Evolutionary conservation across 2,113 vertebrate species (phyloP).

Genomic region (Pseudorhombus dupliciocellatus): DNA sequence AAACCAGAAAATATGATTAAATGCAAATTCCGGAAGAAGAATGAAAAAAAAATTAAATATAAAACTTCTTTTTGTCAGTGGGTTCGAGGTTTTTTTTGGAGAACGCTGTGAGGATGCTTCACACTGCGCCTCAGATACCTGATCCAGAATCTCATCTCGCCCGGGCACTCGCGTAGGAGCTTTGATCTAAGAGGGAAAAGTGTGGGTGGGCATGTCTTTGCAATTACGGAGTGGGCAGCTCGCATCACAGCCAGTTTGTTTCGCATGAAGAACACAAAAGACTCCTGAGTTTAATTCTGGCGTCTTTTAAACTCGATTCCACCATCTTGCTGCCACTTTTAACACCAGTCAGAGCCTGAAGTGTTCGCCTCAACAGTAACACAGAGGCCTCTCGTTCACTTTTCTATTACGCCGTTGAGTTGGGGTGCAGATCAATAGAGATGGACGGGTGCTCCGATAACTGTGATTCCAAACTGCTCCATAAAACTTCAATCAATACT

Average conservation of each 20-base stretch:
- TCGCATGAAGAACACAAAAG: conserved; percentile 16
- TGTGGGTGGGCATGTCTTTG: conserved; percentile 32
- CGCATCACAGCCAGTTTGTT: conserved; percentile 31
- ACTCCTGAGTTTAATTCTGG: conserved; percentile 15
- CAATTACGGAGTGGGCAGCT: conserved; percentile 37
- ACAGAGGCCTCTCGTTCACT: not conserved
- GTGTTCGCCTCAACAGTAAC: too few relatives aligned
- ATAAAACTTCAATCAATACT: not conserved
- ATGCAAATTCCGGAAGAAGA: conserved; percentile 47
- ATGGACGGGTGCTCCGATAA: not conserved
- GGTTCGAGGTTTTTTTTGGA: conserved; percentile 25
- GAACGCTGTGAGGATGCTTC: conserved; percentile 7
- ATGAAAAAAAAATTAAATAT: conserved; percentile 42
- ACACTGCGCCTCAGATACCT: not conserved
- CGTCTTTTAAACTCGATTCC: not conserved
- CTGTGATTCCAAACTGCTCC: not conserved
- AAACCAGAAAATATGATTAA: conserved; percentile 39
- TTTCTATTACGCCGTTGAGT: not conserved
- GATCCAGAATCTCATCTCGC: conserved; percentile 37
- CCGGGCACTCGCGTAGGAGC: conserved; percentile 15
- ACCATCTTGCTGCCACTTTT: not conserved
- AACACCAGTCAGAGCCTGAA: conserved; percentile 2
- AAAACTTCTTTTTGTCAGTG: conserved; percentile 28
- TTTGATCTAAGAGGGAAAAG: conserved; percentile 40
- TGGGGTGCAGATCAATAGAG: too few relatives aligned